Percentiles rank a stretch among this genome's conserved stretches.
phyloP scores from a whole-genome alignment of 1,140 invertebrate genomes.

The Drosophila lacteicornis region DNA sequence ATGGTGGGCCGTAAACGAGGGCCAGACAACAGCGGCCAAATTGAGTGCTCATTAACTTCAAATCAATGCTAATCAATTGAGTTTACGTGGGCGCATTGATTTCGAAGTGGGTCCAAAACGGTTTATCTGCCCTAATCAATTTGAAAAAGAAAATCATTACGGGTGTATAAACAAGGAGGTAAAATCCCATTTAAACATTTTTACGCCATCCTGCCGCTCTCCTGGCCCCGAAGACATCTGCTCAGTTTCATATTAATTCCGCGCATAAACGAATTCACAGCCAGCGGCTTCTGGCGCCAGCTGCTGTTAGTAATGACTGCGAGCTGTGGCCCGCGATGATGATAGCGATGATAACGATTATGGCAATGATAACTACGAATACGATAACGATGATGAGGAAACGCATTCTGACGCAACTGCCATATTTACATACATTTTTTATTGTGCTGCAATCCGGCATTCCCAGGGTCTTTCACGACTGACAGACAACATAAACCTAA shows the following conservation, averaged over 20 bases:
- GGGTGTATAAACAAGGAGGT: background rate
- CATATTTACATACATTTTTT: slow-evolving; percentile 25
- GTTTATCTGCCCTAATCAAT: slow-evolving; percentile 1
- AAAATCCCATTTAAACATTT: background rate
- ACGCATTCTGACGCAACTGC: slow-evolving; percentile 17
- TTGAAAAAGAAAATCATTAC: background rate
- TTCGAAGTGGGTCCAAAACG: slow-evolving; percentile 11
- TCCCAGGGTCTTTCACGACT: background rate
- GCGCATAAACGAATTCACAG: slow-evolving; percentile 60
- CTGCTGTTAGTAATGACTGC: slow-evolving; percentile 46
- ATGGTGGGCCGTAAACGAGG: slow-evolving; percentile 4
- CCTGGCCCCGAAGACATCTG: background rate
- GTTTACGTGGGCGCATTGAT: slow-evolving; percentile 17
- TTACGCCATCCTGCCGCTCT: background rate
- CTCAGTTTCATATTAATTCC: slow-evolving; percentile 44
- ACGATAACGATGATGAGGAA: slow-evolving; percentile 20
- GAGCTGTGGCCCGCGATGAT: slow-evolving; percentile 38
- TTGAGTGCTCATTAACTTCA: slow-evolving; percentile 73
- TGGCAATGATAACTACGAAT: slow-evolving; percentile 1
- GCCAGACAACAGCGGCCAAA: slow-evolving; percentile 41
- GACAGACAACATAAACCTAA: background rate
- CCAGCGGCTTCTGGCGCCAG: slow-evolving; percentile 41
- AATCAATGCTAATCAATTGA: slow-evolving; percentile 77
- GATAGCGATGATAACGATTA: slow-evolving; percentile 24
- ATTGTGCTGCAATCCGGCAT: slow-evolving; percentile 5